Conservation (phyloP, 2,113 vertebrate genomes). For the Varanus salvator region DNA sequence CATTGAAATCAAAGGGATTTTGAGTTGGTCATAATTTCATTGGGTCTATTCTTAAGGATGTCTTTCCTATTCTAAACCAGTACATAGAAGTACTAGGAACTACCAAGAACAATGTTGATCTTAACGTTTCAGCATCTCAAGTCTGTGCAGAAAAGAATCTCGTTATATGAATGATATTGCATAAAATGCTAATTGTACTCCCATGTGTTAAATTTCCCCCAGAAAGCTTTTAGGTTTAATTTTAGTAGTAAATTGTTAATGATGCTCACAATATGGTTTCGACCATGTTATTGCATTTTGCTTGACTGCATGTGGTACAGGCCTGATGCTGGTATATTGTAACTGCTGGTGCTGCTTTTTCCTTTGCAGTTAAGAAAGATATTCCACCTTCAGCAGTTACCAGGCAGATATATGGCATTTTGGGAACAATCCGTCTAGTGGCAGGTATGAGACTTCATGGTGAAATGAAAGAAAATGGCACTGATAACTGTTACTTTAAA, state of each 20-base stretch:
- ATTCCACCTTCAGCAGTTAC: constrained; percentile 90
- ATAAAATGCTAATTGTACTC: neutral
- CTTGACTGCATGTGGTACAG: neutral
- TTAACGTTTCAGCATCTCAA: neutral
- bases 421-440: constrained; percentile 93
- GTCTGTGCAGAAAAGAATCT: constrained; percentile 4
- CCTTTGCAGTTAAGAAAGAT: constrained; percentile 87
- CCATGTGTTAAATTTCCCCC: rapidly evolving
- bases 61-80: neutral
- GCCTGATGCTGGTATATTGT: neutral
- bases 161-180: constrained; percentile 8
- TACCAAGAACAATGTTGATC: neutral
- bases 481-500: constrained; percentile 7
- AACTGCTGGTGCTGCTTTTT: constrained; percentile 43
- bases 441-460: constrained; percentile 85
- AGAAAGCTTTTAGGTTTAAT: constrained; percentile 9
- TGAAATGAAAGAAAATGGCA: constrained; percentile 2
- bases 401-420: constrained; percentile 89
- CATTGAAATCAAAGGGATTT: neutral
- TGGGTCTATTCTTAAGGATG: neutral
- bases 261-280: neutral
- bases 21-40: neutral
- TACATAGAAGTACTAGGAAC: neutral
- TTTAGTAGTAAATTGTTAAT: neutral
- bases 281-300: neutral